These are phyloP conservation scores for Pygoscelis antarcticus DNA, from an alignment of 2,113 vertebrate species.

Conservation along the genomic window DNA sequence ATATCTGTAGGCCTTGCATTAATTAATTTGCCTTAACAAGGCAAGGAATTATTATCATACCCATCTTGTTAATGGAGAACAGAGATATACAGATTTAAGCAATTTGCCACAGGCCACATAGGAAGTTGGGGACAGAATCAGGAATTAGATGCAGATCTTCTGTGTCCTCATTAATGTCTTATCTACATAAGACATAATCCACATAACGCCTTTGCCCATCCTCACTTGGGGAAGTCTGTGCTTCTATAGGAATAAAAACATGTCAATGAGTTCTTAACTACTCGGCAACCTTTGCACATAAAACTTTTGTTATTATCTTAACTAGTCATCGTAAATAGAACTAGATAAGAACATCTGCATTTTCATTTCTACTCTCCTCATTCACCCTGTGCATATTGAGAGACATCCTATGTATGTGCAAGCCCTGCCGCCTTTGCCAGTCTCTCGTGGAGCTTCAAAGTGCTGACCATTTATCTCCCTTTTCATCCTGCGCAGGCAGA, in stretches of 20 bases:
- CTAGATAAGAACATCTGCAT: not conserved
- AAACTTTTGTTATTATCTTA: constrained; percentile 20
- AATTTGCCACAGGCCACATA: constrained; percentile 59
- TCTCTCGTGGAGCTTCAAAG: not conserved
- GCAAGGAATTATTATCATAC: constrained; percentile 54
- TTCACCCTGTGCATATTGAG: not conserved
- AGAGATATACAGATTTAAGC: constrained; percentile 46
- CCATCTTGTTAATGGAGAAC: constrained; percentile 58
- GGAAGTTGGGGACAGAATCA: constrained; percentile 24
- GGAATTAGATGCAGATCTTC: constrained; percentile 55
- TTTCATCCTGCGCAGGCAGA: not conserved
- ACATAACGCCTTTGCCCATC: constrained; percentile 1
- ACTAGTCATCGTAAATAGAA: constrained; percentile 19
- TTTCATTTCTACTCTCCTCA: not conserved
- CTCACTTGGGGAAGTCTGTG: constrained; percentile 1
- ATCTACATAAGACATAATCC: constrained; percentile 40
- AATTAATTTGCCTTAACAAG: constrained; percentile 66
- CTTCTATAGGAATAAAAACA: constrained; percentile 23
- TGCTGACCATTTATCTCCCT: not conserved
- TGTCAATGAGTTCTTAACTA: constrained; percentile 20
- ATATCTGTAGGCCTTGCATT: constrained; percentile 50
- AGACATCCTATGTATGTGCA: not conserved
- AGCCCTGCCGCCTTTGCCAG: not conserved
- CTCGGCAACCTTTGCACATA: not conserved
- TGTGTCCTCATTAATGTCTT: constrained; percentile 42